phyloP scores from a whole-genome alignment of 2,113 vertebrate genomes.

The Pterocles gutturalis region DNA sequence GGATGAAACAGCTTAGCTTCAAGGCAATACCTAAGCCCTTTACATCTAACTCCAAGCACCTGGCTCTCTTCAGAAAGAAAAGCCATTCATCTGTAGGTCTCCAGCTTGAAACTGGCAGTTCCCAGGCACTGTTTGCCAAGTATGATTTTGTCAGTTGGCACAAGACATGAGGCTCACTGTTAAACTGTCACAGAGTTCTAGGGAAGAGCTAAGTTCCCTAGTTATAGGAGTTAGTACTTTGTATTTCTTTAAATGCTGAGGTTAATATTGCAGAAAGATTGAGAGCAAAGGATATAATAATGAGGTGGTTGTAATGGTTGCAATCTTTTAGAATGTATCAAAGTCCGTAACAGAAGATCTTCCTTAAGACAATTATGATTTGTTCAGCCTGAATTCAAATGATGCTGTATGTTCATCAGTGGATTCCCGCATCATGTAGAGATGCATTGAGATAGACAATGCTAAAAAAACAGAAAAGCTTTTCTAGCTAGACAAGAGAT shows the following conservation, averaged over 20 bases:
- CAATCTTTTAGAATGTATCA: neutral
- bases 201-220: neutral
- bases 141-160: neutral
- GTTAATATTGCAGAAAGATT: neutral
- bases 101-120: conserved; percentile 8
- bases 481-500: neutral
- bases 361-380: neutral
- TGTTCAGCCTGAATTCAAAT: neutral
- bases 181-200: neutral
- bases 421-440: neutral
- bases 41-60: conserved; percentile 34
- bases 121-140: neutral
- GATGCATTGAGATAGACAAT: neutral
- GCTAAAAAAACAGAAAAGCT: neutral
- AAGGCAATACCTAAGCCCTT: conserved; percentile 11
- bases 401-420: accelerated
- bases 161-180: neutral
- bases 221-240: neutral
- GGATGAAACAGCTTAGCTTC: conserved; percentile 42
- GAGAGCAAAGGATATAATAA: neutral
- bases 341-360: neutral
- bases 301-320: neutral
- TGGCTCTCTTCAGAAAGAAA: conserved; percentile 12
- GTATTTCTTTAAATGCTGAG: neutral
- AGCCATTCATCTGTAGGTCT: conserved; percentile 9